Base-by-base conservation (phyloP, 2,888 invertebrate genomes). In the Dasypogon diadema region DNA sequence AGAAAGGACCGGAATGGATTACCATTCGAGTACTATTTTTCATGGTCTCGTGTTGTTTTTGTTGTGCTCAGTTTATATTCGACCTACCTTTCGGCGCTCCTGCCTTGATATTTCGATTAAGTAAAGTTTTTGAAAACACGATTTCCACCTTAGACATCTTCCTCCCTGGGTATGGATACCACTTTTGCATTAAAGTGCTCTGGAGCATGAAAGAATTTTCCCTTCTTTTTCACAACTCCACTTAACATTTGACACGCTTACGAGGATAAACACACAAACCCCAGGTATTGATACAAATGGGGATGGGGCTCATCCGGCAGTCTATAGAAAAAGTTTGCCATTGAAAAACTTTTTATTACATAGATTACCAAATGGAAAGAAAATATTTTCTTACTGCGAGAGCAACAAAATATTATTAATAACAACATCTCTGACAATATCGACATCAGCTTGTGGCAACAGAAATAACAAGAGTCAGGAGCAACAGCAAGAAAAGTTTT, bases 341-440 rank as follows among this genome's bases (percentile, higher is more conserved):
- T 70, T 42, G 68, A 70, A 74, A 65, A 74, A 77, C 70, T 77
- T 76, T 76, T 76, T 76, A 76, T 76, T 76, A 74, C 74, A 48
- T 65, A 65, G 34, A 76, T 76, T 74, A 72, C 70, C n/a, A 51
- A 75, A 75, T 73, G 72, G 60, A 34, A 70, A 70, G 63, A 73
- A 75, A 70, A 46, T 63, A 54, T 75, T 75, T 76, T 65, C 34
- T 24, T 24, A 37, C 72, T 55, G n/a, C 16, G 55, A 65, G 56
- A 63, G 63, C 58, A 54, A 46, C 42, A 63, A 56, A 74, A 74
- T 60, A 63, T 54, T 75, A 75, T 68, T 56, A 65, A 68, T 75
- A 75, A 65, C 54, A 70, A 70, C 70, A 70, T 30, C 37, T 30
- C 54, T 22, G 34, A 54, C 70, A 54, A 70, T 30, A 70, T 51